These are phyloP conservation scores for Kuschelorhynchus macadamiae DNA, from an alignment of 2,888 invertebrate genomes.

Conservation along the genomic window DNA sequence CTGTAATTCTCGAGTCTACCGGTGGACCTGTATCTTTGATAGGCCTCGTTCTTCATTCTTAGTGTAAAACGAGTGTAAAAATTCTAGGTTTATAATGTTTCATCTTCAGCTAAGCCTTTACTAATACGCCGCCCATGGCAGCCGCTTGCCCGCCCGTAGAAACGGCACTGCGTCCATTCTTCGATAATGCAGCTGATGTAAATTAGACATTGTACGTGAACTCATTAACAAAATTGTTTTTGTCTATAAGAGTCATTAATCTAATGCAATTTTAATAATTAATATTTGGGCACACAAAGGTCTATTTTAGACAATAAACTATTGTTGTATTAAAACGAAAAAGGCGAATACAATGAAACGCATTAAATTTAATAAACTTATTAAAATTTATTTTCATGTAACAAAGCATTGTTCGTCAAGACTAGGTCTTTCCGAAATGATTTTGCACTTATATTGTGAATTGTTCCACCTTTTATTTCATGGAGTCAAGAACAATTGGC, in stretches of 20 bases:
- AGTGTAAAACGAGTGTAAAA: no score
- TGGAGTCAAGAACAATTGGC: constrained; percentile 30
- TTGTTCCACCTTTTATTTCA: constrained; percentile 40
- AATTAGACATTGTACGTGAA: neutral
- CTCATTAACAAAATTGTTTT: neutral
- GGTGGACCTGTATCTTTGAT: no score
- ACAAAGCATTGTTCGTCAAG: constrained; percentile 41
- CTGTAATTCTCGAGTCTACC: no score
- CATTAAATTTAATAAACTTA: constrained; percentile 47
- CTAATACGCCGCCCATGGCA: no score
- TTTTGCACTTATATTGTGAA: constrained; percentile 48
- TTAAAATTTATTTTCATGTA: constrained; percentile 46
- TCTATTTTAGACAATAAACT: constrained; percentile 46
- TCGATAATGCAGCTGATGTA: no score
- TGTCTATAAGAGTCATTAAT: neutral
- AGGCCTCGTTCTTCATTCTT: no score
- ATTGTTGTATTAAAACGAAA: constrained; percentile 39
- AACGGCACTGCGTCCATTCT: no score
- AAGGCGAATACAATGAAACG: constrained; percentile 37
- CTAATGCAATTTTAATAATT: constrained; percentile 24
- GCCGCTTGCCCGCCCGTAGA: no score
- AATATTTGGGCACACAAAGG: constrained; percentile 41
- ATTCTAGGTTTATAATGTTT: no score
- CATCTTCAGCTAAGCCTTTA: no score
- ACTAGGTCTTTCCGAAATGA: constrained; percentile 44